phyloP scores from a whole-genome alignment of 2,797 vertebrate species.

The Merluccius polli region DNA sequence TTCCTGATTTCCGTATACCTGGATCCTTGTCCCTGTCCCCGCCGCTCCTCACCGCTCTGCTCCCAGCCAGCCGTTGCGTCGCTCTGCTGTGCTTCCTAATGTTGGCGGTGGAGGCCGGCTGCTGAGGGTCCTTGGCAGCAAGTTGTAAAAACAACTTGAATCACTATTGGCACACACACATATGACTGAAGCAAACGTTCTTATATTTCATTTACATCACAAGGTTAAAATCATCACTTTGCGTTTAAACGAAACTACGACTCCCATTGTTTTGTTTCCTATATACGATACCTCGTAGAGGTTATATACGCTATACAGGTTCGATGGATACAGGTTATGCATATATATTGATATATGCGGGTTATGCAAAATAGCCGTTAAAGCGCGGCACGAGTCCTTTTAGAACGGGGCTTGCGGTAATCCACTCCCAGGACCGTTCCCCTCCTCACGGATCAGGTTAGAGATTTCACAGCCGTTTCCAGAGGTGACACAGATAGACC shows the following conservation, averaged over 20 bases:
- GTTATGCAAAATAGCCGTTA: conserved; percentile 40
- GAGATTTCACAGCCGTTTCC: conserved; percentile 65
- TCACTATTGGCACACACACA: background rate
- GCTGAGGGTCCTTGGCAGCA: background rate
- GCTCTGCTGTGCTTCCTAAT: background rate
- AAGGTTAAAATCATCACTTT: background rate
- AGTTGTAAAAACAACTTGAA: background rate
- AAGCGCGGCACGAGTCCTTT: conserved; percentile 45
- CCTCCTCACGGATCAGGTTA: conserved; percentile 65
- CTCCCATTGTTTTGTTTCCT: background rate
- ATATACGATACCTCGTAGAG: background rate
- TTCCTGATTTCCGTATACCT: too few species aligned
- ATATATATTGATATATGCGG: background rate
- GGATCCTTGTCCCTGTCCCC: too few species aligned
- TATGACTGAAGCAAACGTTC: background rate
- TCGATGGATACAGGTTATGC: background rate
- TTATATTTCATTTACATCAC: background rate
- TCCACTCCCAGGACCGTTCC: conserved; percentile 40
- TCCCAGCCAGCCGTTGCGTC: too few species aligned
- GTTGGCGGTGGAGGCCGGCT: background rate
- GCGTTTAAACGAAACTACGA: background rate
- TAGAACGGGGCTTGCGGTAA: conserved; percentile 58
- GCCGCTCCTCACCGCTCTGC: background rate
- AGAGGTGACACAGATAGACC: conserved; percentile 64
- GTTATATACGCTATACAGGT: background rate